Conservation (phyloP, 1,140 invertebrate species). For the Danaus plexippus region DNA sequence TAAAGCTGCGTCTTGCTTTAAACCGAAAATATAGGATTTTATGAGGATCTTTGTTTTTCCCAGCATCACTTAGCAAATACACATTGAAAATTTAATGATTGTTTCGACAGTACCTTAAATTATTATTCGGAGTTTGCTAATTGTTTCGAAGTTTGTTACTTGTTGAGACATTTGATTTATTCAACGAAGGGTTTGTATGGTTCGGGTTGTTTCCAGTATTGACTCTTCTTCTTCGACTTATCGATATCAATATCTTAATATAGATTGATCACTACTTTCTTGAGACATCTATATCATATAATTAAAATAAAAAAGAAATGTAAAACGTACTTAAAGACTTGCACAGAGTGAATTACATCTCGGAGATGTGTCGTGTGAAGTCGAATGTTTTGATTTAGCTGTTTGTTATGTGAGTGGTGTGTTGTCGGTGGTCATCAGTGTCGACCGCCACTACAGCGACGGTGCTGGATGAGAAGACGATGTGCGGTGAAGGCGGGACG, state of each 20-base stretch:
- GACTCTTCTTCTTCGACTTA: no score
- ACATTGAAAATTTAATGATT: slow-evolving; percentile 20
- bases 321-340: neutral
- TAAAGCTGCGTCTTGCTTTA: no score
- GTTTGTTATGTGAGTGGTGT: slow-evolving; percentile 33
- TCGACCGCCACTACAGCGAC: slow-evolving; percentile 51
- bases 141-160: slow-evolving; percentile 42
- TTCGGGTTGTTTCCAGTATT: no score
- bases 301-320: no score
- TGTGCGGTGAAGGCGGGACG: slow-evolving; percentile 50
- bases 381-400: slow-evolving; percentile 5
- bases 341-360: neutral
- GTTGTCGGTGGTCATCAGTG: slow-evolving; percentile 44
- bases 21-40: no score
- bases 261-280: no score
- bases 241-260: no score
- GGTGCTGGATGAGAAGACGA: slow-evolving; percentile 57
- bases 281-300: no score
- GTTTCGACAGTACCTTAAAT: slow-evolving; percentile 23
- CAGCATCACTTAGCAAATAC: no score
- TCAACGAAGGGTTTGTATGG: slow-evolving; percentile 29
- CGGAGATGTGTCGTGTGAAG: no score
- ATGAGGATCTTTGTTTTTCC: no score
- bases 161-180: slow-evolving; percentile 41
- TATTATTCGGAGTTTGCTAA: slow-evolving; percentile 36